Percentiles rank a stretch among this genome's conserved stretches.
These are phyloP conservation scores for Daktulosphaira vitifoliae DNA, from an alignment of 1,140 invertebrate genomes.

Conservation along the genomic window DNA sequence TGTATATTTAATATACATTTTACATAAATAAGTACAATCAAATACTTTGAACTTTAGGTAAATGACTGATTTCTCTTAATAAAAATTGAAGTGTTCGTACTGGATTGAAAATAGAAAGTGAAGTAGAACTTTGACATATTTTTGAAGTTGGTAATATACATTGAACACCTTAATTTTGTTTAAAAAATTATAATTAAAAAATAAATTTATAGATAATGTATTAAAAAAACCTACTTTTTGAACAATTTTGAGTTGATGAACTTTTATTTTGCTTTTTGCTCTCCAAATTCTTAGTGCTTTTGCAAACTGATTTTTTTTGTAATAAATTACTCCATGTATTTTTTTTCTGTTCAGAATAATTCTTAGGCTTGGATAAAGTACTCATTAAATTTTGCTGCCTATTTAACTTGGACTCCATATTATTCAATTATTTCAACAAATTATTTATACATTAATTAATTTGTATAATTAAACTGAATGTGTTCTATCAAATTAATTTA, in stretches of 20 bases:
- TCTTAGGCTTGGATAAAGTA: constrained; percentile 1
- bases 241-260: neutral
- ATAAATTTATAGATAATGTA: neutral
- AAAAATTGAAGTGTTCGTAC: constrained; percentile 26
- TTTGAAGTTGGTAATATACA: neutral
- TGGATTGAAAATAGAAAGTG: constrained; percentile 24
- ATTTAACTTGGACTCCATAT: constrained; percentile 15
- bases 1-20: neutral
- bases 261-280: neutral
- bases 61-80: constrained; percentile 8
- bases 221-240: neutral
- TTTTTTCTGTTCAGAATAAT: neutral
- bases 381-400: constrained; percentile 2
- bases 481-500: too few relatives aligned
- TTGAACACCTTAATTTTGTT: constrained; percentile 1
- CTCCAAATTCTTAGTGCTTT: neutral
- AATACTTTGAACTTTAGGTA: constrained; percentile 12
- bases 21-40: neutral
- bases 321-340: constrained; percentile 22
- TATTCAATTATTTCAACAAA: too few relatives aligned
- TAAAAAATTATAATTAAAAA: neutral
- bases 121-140: neutral
- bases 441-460: too few relatives aligned
- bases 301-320: neutral
- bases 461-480: too few relatives aligned